Conservation (phyloP, 2,113 vertebrate genomes). For the Apodemus sylvaticus region DNA sequence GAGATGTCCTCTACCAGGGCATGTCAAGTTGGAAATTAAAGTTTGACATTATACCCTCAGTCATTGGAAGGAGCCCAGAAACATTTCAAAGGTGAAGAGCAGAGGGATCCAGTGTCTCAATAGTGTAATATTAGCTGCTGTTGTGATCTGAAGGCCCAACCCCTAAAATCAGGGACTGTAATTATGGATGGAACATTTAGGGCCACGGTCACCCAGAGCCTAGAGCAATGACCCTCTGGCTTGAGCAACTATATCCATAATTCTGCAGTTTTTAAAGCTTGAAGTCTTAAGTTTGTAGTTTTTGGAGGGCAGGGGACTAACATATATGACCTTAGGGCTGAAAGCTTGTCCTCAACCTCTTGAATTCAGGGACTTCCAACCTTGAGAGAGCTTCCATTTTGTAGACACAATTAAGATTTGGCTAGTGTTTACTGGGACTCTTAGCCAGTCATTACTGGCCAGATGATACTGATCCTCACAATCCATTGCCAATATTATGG, state of each 20-base stretch:
- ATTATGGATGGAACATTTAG: too few species aligned
- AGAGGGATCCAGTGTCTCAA: neutral
- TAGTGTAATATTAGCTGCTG: neutral
- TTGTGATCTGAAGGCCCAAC: neutral
- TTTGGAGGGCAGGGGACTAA: rapidly evolving
- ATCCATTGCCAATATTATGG: neutral
- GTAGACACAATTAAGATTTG: neutral
- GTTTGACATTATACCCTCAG: neutral
- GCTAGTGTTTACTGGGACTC: neutral
- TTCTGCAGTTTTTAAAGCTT: too few species aligned
- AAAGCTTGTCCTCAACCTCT: neutral
- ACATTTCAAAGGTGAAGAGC: neutral
- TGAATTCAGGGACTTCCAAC: neutral
- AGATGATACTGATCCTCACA: neutral
- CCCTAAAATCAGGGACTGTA: neutral
- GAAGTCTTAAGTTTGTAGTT: neutral
- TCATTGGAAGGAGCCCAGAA: neutral
- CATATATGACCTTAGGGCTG: neutral
- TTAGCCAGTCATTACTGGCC: neutral
- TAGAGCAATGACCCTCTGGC: neutral
- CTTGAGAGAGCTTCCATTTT: neutral
- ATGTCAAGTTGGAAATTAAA: neutral
- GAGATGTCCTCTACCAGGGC: neutral
- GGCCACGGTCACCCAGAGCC: neutral
- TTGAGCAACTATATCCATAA: neutral